Percentiles rank a stretch among this genome's conserved stretches.
These are phyloP conservation scores for Cossypha dichroa DNA, from an alignment of 2,797 vertebrate genomes.

Conservation along the genomic window DNA sequence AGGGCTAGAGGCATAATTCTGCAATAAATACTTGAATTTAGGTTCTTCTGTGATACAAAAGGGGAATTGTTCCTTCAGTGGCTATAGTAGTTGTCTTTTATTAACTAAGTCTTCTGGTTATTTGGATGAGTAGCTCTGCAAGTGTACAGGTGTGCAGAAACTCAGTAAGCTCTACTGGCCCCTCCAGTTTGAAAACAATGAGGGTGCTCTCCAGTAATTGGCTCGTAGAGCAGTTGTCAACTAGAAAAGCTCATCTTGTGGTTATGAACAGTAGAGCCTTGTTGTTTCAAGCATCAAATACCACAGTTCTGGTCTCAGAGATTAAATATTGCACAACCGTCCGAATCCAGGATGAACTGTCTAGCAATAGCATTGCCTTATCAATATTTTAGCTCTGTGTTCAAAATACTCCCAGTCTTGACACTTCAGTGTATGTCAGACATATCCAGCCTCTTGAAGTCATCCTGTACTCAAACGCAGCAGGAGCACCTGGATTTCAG, in stretches of 20 bases:
- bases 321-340: background rate
- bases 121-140: background rate
- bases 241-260: background rate
- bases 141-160: background rate
- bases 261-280: background rate
- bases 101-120: background rate
- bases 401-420: background rate
- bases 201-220: constrained; percentile 1
- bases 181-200: constrained; percentile 3
- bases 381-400: background rate
- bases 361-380: background rate
- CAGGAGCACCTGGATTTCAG: background rate
- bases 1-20: background rate
- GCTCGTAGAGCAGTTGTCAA: background rate
- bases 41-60: background rate
- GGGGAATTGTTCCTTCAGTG: background rate
- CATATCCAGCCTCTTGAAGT: background rate
- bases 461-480: background rate
- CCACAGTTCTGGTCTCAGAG: background rate
- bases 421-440: background rate
- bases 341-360: background rate
- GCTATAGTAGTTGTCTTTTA: background rate
- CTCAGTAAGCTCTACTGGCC: background rate
- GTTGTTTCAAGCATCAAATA: background rate
- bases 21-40: background rate